These are phyloP conservation scores for Novumbra hubbsi DNA, from an alignment of 2,797 vertebrate species.

Conservation along the genomic window DNA sequence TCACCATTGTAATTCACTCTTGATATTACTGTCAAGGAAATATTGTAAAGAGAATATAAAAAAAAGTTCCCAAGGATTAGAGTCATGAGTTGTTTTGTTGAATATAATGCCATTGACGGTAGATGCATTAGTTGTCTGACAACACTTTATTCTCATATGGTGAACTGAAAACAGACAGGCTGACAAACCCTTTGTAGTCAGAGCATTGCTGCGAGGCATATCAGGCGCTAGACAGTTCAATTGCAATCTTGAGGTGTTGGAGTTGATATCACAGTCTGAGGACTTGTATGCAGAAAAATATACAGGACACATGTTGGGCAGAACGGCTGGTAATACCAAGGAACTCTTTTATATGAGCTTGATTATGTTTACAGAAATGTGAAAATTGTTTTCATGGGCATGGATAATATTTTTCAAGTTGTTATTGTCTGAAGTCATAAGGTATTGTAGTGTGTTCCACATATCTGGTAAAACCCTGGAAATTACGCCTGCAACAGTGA, in stretches of 20 bases:
- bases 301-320: conserved; percentile 26
- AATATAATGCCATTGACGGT: not conserved
- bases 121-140: not conserved
- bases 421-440: not conserved
- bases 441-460: not conserved
- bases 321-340: not conserved
- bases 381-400: not conserved
- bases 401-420: not conserved
- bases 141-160: not conserved
- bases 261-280: conserved; percentile 20
- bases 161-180: not conserved
- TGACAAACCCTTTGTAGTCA: not conserved
- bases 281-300: conserved; percentile 46
- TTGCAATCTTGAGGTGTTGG: conserved; percentile 68
- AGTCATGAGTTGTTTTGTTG: not conserved
- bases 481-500: not conserved
- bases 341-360: not conserved
- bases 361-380: not conserved
- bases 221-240: conserved; percentile 69
- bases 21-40: too few species aligned
- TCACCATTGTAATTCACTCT: too few species aligned
- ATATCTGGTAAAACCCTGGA: not conserved
- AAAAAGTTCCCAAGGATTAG: too few species aligned
- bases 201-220: conserved; percentile 26
- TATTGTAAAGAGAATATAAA: too few species aligned